Evolutionary conservation across 2,888 invertebrate species (phyloP).

Genomic region (Mesodorylaimus sp.): DNA sequence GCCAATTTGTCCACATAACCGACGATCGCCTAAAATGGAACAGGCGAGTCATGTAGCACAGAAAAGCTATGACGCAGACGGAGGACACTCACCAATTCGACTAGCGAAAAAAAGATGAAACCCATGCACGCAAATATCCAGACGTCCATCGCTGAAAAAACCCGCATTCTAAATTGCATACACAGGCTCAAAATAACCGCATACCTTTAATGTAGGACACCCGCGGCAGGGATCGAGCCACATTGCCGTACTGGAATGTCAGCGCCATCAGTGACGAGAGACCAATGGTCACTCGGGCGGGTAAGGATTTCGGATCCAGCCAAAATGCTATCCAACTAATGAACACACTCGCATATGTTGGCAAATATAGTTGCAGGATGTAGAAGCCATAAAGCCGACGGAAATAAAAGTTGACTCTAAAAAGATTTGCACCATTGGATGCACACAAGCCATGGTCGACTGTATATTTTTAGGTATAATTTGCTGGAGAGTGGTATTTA

Average conservation of each 20-base stretch:
- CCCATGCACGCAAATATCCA: slow-evolving; percentile 16
- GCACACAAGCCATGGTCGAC: too few relatives aligned
- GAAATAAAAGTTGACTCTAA: slow-evolving; percentile 12
- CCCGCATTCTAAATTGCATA: slow-evolving; percentile 10
- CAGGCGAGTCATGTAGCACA: too few relatives aligned
- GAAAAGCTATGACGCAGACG: too few relatives aligned
- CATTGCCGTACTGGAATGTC: slow-evolving; percentile 16
- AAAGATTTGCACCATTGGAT: too few relatives aligned
- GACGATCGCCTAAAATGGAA: too few relatives aligned
- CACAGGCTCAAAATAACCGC: too few relatives aligned
- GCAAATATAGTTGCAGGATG: slow-evolving; percentile 23
- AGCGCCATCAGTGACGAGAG: slow-evolving; percentile 25
- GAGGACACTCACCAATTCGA: slow-evolving; percentile 12
- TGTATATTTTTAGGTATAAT: too few relatives aligned
- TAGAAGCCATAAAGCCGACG: slow-evolving; percentile 8
- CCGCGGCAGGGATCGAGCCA: slow-evolving; percentile 4
- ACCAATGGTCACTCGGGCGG: slow-evolving; percentile 27
- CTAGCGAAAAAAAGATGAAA: slow-evolving; percentile 14
- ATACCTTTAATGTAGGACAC: slow-evolving; percentile 10
- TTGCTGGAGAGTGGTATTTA: too few relatives aligned
- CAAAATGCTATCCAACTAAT: slow-evolving; percentile 29
- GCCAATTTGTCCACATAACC: slow-evolving; percentile 14
- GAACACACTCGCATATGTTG: slow-evolving; percentile 27
- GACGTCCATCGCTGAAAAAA: too few relatives aligned
- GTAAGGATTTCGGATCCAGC: slow-evolving; percentile 23